Evolutionary conservation across 30 jellyfish, hydroid and myxozoan genomes (phyloP).

Genomic region (Calvadosia cruxmelitensis): DNA sequence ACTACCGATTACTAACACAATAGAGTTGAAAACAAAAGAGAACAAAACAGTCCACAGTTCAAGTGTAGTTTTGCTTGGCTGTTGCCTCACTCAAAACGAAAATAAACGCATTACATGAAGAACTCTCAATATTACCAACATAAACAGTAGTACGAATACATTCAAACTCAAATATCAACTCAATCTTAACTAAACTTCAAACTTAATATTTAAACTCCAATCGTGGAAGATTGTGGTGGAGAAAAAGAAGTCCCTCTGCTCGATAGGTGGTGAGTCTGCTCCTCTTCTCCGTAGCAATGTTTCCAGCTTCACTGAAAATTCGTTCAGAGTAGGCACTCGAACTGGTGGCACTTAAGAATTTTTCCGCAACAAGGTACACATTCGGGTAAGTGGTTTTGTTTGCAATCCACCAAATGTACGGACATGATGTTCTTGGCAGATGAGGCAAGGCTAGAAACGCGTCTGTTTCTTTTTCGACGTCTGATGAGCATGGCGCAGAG

Average conservation of each 20-base stretch:
- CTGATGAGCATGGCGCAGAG: no score
- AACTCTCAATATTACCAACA: no score
- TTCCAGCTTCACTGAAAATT: conserved; percentile 43
- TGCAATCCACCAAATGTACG: conserved; percentile 32
- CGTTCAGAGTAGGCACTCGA: conserved; percentile 37
- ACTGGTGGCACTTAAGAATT: conserved; percentile 12
- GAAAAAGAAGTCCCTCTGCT: conserved; percentile 17
- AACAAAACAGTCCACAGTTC: no score
- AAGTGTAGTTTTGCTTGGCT: no score
- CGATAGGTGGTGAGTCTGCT: conserved; percentile 18
- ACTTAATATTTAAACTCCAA: no score
- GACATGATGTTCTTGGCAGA: conserved; percentile 20
- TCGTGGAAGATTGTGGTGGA: conserved; percentile 23
- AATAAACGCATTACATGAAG: no score
- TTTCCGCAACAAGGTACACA: conserved; percentile 16
- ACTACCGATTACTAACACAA: no score
- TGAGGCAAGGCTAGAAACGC: conserved; percentile 15
- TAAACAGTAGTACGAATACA: no score
- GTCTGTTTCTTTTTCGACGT: conserved; percentile 25
- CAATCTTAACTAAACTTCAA: no score
- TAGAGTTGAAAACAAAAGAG: no score
- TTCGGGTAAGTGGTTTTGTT: conserved; percentile 32
- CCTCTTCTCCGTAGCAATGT: conserved; percentile 35
- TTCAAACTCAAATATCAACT: no score
- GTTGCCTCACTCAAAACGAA: no score